A percentile compares a stretch with the other conserved stretches of the same genome.
These are phyloP conservation scores for Oceanites oceanicus DNA, from an alignment of 2,113 vertebrate genomes.

Conservation along the genomic window DNA sequence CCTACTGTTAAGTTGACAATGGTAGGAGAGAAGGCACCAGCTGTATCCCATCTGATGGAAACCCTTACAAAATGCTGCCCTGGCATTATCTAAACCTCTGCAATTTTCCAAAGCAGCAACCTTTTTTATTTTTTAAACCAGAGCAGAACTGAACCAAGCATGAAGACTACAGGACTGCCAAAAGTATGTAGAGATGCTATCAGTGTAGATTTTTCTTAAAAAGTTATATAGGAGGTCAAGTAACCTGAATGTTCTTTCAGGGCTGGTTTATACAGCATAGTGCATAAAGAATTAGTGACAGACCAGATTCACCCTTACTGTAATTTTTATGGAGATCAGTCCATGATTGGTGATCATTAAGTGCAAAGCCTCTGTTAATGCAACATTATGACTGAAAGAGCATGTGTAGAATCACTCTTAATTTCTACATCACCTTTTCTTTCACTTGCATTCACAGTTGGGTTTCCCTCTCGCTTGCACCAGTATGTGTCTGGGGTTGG, in stretches of 20 bases:
- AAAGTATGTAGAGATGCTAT: not conserved
- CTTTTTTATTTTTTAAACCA: not conserved
- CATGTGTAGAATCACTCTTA: not conserved
- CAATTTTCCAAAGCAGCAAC: not conserved
- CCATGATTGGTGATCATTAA: not conserved
- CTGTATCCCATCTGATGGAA: not conserved
- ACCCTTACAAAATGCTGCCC: not conserved
- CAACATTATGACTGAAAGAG: not conserved
- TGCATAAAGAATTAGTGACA: not conserved
- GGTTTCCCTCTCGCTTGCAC: not conserved
- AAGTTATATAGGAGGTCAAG: not conserved
- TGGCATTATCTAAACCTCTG: not conserved
- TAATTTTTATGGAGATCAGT: not conserved
- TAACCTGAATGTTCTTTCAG: not conserved
- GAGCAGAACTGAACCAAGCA: not conserved
- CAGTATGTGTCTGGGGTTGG: not conserved
- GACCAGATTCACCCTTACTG: not conserved
- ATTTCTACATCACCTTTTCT: not conserved
- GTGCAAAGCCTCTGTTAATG: not conserved
- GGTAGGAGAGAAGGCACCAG: not conserved
- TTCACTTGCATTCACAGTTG: not conserved
- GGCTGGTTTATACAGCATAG: not conserved
- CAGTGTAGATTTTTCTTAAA: not conserved
- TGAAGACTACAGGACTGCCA: not conserved
- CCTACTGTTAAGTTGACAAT: not conserved